Base-by-base conservation (phyloP, 2,888 invertebrate species). In the Brachynemurus nebulosus region DNA sequence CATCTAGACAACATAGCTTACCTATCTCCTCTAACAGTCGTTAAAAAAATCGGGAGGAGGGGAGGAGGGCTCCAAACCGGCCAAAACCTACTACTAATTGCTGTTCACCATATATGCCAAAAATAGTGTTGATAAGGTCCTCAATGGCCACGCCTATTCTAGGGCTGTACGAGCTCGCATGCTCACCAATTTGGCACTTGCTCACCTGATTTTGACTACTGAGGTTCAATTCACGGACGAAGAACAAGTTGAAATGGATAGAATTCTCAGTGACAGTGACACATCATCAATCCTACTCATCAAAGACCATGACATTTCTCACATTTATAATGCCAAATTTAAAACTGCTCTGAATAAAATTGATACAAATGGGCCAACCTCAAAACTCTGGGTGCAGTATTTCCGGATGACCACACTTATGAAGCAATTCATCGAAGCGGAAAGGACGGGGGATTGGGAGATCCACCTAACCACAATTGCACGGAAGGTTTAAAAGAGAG, bases 141-240 rank as follows among this genome's bases (percentile, higher is more conserved):
- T 51, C 4, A 20, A 7, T 40, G 52, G 51, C 4, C 51, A 52
- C 38, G 47, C 48, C 5, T 53, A 51, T 44, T 9, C 49, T 2
- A 42, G 52, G 30, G 48, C 52, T 14, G 47, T 53, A 9, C 42
- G 51, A 38, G 51, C 33, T 30, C 50, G 51, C 38, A 45, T 39
- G 14, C 36, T 53, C 20, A 34, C 35, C 7, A 45, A 44, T 9
- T n/a, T 39, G 16, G 46, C 49, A 8, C 33, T 48, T 18, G 20
- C 37, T 19, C 21, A 19, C 21, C 8, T 19, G 21, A 38, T 34
- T 8, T 34, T 34, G 16, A 5, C 34, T 34, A 12, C 34, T 30
- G 37, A 23, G 18, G 42, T 50, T 4, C 47, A 48, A 14, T 48
- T 48, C 30, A 45, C 44, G 2, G 45, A 27, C 25, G 44, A 49